phyloP scores from a whole-genome alignment of 2,888 invertebrate genomes.

The Troides helena region DNA sequence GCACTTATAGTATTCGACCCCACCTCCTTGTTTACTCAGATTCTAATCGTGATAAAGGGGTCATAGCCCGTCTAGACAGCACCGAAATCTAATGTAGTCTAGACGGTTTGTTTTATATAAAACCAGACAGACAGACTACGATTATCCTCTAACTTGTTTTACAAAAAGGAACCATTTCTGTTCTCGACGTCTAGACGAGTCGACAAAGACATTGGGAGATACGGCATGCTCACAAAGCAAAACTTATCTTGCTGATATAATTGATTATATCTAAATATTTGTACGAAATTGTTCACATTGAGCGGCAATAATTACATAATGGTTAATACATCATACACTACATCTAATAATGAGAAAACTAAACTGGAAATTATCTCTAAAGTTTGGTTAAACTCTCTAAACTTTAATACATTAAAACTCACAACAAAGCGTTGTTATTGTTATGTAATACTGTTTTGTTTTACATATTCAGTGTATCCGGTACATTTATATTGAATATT shows the following conservation, averaged over 20 bases:
- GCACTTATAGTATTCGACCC: constrained; percentile 3
- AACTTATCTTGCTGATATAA: not conserved
- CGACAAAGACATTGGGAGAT: constrained; percentile 9
- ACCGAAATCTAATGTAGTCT: constrained; percentile 56
- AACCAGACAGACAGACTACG: constrained; percentile 33
- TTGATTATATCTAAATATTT: not conserved
- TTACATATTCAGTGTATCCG: too few species aligned
- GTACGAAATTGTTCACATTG: too few species aligned
- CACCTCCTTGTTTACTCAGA: constrained; percentile 5
- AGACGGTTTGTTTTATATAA: constrained; percentile 58
- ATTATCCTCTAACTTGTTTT: constrained; percentile 31
- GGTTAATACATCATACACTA: too few species aligned
- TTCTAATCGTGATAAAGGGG: constrained; percentile 48
- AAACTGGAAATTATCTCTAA: too few species aligned
- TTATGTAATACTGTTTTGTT: too few species aligned
- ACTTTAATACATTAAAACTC: too few species aligned
- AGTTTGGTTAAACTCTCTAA: too few species aligned
- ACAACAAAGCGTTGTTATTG: too few species aligned
- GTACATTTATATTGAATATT: too few species aligned
- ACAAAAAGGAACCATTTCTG: constrained; percentile 17
- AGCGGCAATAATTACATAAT: too few species aligned
- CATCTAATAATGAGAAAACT: too few species aligned
- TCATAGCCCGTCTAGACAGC: constrained; percentile 72
- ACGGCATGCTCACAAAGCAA: constrained; percentile 6
- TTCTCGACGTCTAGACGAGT: constrained; percentile 24